phyloP scores from a whole-genome alignment of 2,888 invertebrate genomes.

The Pteria penguin region DNA sequence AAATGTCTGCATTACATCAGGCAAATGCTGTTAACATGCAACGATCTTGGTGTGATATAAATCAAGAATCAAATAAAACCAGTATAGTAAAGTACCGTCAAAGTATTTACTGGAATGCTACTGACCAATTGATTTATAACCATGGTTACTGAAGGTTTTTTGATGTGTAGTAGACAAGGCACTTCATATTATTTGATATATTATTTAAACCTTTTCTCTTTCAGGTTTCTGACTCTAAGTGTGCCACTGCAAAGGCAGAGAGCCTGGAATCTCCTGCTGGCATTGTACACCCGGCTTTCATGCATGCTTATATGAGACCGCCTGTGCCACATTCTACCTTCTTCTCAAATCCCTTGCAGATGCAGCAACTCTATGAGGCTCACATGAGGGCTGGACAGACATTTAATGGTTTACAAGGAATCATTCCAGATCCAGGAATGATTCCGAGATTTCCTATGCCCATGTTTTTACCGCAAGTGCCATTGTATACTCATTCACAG shows the following conservation, averaged over 20 bases:
- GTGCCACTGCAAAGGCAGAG: neutral
- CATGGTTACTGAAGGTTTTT: too few relatives aligned
- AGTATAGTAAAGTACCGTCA: too few relatives aligned
- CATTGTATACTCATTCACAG: slow-evolving; percentile 23
- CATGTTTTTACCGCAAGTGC: slow-evolving; percentile 42
- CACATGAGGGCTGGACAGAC: slow-evolving; percentile 42
- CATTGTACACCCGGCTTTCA: slow-evolving; percentile 56
- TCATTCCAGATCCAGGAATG: slow-evolving; percentile 14
- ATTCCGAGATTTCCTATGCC: slow-evolving; percentile 31
- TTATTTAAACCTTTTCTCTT: neutral
- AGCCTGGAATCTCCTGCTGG: slow-evolving; percentile 24
- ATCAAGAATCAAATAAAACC: too few relatives aligned
- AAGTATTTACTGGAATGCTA: too few relatives aligned
- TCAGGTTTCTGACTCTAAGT: slow-evolving; percentile 3
- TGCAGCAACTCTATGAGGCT: slow-evolving; percentile 53
- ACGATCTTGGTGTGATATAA: too few relatives aligned
- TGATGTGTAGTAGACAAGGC: too few relatives aligned
- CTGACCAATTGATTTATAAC: too few relatives aligned
- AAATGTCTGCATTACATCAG: too few relatives aligned
- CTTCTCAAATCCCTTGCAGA: slow-evolving; percentile 44
- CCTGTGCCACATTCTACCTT: slow-evolving; percentile 30
- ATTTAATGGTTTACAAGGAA: neutral
- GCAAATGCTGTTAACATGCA: too few relatives aligned
- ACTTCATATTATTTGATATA: too few relatives aligned
- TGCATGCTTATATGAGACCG: slow-evolving; percentile 34